phyloP scores from a whole-genome alignment of 2,888 invertebrate genomes.

The Drosophila pseudotalamancana region DNA sequence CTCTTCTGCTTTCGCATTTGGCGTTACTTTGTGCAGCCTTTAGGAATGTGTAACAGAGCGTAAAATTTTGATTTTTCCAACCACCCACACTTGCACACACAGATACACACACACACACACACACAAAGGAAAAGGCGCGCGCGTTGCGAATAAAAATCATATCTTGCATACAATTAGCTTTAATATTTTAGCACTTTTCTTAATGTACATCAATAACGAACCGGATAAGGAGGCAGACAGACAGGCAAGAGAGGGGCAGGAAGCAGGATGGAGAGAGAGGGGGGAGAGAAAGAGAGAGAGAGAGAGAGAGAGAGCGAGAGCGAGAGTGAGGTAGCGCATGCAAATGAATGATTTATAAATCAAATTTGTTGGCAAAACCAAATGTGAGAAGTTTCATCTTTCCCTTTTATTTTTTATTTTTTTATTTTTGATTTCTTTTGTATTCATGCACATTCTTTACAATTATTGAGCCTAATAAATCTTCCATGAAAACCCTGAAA shows the following conservation, averaged over 20 bases:
- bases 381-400: slow-evolving; percentile 40
- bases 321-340: slow-evolving; percentile 24
- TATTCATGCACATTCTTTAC: slow-evolving; percentile 54
- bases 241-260: slow-evolving; percentile 80
- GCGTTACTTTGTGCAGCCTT: slow-evolving; percentile 63
- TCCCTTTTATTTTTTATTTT: slow-evolving; percentile 5
- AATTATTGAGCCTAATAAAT: slow-evolving; percentile 59
- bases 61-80: slow-evolving; percentile 75
- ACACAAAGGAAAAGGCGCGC: neutral
- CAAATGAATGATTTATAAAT: slow-evolving; percentile 56
- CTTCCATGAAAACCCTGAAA: slow-evolving; percentile 20
- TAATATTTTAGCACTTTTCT: slow-evolving; percentile 63
- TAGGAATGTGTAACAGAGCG: slow-evolving; percentile 70
- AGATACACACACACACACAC: slow-evolving; percentile 1
- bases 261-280: slow-evolving; percentile 89
- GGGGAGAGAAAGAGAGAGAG: neutral
- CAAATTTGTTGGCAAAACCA: slow-evolving; percentile 37
- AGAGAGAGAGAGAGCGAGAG: neutral
- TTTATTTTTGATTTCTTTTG: neutral
- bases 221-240: slow-evolving; percentile 23
- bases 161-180: slow-evolving; percentile 64
- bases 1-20: slow-evolving; percentile 17
- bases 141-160: slow-evolving; percentile 55
- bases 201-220: slow-evolving; percentile 62
- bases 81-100: slow-evolving; percentile 20